Evolutionary conservation across 2,888 invertebrate genomes (phyloP), one percentile per base, ranked within the genome.

Genomic region (Hirudinaria manillensis): DNA sequence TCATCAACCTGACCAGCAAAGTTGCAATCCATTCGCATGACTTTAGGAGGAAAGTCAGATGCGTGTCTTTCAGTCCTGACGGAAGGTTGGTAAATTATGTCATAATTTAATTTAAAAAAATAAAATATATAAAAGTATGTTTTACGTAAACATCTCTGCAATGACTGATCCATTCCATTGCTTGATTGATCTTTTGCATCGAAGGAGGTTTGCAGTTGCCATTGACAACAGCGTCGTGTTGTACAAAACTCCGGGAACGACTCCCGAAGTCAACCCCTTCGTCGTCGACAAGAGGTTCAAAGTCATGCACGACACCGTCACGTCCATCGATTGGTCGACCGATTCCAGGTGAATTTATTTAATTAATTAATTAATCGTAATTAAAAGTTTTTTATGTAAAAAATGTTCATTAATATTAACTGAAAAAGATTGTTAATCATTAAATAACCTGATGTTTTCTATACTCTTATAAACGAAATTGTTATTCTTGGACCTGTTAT

Each of bases 31-130:
- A 95, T 83, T 89, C 89, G 66, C 91, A 94, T 81, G 90, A 92
- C 82, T 95, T 96, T 83, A 91, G 91, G 81, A 88, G 89, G 76
- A 88, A 88, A 78, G 90, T 94, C 0, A 89, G 89, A 79, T 90
- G 90, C 72, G 89, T 96, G 0, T 90, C 89, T 82, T 99, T 98
- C 85, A 96, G 96, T 83, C 97, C 97, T 0, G 91, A 97, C 88
- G 94, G 95, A 32, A 91, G 90, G 87, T 91, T 81, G 81, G 84
- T 78, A 4, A 27, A 67, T 67, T 67, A 24, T 67, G 29, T 67
- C 29, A 10, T 67, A 67, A 32, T 67, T 16, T 65, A 65, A 27
- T 65, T 65, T 65, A 16, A 32, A 32, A 19, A 19, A 66, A 10
- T 19, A 34, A 61, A 29, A 34, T 13, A 65, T 24, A 3, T 61